Evolutionary conservation across 2,888 invertebrate genomes (phyloP), one percentile per base, ranked within the genome.

Genomic region (Andrena chrysosceles): DNA sequence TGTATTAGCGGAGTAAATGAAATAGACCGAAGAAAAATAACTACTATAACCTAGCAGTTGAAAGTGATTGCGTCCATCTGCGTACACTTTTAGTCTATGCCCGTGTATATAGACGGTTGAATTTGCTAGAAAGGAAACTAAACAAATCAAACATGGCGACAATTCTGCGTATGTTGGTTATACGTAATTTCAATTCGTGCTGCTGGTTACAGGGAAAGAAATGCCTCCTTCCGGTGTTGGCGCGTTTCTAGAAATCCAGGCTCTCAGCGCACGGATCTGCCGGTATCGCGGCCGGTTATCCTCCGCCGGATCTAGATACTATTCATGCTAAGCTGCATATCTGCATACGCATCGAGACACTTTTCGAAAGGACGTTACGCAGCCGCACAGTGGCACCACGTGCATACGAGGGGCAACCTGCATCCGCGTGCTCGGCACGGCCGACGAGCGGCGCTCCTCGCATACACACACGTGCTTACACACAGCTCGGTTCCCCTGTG

Each of bases 281-380:
- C 42, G 60, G 75, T 74, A 83, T 83, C 83, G 68, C 78, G 72
- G 56, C 71, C 75, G 69, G 54, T 78, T 85, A 85, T 85, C 85
- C 76, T 20, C 70, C 56, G 49, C 54, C 66, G 85, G 82, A 85
- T 85, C 85, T 85, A 82, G 83, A 85, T 85, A 85, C 85, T 85
- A 85, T 85, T 85, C 85, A 85, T 85, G 83, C 85, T 83, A 83
- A 78, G 69, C 67, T 77, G 85, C 77, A 26, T 85, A 85, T 85
- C 85, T 85, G 85, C 85, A 85, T 85, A 85, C 85, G 85, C 85
- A 85, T 85, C 85, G 85, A 73, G 85, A 85, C 82, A 85, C 85
- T 85, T 85, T 85, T 82, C 85, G 82, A 85, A 71, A 73, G 85
- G 82, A 82, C 78, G 77, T 84, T 85, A 81, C 81, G 83, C 79